These are phyloP conservation scores for Aselliscus stoliczkanus DNA, from an alignment of 2,797 vertebrate species.

Conservation along the genomic window DNA sequence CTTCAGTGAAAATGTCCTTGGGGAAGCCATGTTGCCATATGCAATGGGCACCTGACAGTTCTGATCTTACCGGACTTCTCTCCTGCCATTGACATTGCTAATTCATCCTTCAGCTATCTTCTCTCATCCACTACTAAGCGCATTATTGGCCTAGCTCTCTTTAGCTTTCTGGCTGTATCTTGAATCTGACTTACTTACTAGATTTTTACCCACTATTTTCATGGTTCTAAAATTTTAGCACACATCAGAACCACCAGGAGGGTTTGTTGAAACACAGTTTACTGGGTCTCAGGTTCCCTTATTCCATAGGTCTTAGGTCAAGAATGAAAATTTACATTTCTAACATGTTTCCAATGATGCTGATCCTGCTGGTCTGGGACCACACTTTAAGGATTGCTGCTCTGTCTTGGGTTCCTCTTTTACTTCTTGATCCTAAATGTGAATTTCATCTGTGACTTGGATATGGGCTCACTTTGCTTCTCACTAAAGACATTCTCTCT, in stretches of 20 bases:
- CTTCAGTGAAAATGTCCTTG: not conserved
- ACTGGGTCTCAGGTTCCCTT: not conserved
- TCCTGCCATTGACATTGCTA: not conserved
- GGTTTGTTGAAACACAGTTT: not conserved
- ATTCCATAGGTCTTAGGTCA: not conserved
- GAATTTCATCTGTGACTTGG: not conserved
- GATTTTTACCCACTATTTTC: not conserved
- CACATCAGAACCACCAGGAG: not conserved
- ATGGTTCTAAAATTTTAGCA: not conserved
- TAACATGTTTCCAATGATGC: not conserved
- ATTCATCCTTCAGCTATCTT: not conserved
- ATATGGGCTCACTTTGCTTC: not conserved
- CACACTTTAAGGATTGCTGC: not conserved
- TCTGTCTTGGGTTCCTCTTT: not conserved
- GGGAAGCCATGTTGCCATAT: not conserved
- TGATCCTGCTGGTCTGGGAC: not conserved
- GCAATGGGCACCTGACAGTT: not conserved
- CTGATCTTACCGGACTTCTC: not conserved
- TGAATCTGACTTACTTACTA: not conserved
- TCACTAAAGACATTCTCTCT: not conserved
- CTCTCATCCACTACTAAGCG: not conserved
- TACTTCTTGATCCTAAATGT: not conserved
- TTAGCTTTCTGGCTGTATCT: not conserved
- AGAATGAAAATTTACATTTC: not conserved
- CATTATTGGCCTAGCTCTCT: not conserved